Evolutionary conservation across 2,797 vertebrate species (phyloP).

Genomic region (Acrossocheilus fasciatus): DNA sequence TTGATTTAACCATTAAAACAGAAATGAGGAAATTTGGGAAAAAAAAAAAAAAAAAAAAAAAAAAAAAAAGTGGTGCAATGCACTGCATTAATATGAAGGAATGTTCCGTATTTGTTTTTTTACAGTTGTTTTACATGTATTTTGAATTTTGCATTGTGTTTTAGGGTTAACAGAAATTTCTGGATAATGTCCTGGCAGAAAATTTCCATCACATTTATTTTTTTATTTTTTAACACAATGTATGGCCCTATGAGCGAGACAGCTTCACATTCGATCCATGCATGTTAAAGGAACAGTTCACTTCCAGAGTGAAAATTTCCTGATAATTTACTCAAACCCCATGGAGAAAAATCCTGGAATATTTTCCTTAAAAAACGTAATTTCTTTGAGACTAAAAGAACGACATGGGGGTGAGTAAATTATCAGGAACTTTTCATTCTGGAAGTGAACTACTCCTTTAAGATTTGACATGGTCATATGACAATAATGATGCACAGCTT

Average conservation of each 20-base stretch:
- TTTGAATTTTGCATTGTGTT: neutral
- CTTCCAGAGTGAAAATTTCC: too few relatives aligned
- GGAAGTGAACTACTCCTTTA: too few relatives aligned
- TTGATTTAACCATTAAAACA: neutral
- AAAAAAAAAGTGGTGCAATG: neutral
- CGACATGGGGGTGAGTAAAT: too few relatives aligned
- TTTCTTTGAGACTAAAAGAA: too few relatives aligned
- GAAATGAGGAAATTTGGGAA: too few relatives aligned
- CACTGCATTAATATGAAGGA: neutral
- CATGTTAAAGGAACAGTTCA: neutral
- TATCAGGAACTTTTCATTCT: too few relatives aligned
- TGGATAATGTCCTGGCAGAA: neutral
- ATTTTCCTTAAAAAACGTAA: too few relatives aligned
- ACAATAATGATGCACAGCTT: neutral
- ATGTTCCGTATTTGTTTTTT: neutral
- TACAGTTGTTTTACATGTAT: neutral
- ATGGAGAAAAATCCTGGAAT: too few relatives aligned
- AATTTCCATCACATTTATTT: neutral
- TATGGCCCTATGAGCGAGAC: neutral
- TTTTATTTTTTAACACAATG: too few relatives aligned
- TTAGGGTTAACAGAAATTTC: neutral
- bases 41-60: neutral
- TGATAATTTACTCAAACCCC: too few relatives aligned
- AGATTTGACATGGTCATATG: neutral
- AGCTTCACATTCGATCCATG: neutral